A percentile compares a stretch with the other conserved stretches of the same genome.
Conservation (phyloP, 2,797 vertebrate species). For the Melanotaenia nigrans region DNA sequence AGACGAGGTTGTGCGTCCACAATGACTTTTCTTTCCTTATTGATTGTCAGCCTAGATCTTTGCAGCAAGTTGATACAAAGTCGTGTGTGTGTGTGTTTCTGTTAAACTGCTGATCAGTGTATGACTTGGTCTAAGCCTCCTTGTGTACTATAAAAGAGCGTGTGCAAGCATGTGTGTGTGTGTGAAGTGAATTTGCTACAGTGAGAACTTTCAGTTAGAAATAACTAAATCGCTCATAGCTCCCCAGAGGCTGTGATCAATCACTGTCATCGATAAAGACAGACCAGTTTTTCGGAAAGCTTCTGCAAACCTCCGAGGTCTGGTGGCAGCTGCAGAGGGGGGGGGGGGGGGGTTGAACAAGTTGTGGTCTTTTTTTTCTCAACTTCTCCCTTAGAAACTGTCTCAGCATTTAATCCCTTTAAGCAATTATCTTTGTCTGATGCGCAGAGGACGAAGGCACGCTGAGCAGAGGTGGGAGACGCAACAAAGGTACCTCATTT, state of each 20-base stretch:
- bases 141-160: conserved; percentile 1
- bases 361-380: conserved; percentile 48
- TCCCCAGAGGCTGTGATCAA: conserved; percentile 73
- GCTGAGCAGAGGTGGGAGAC: not conserved
- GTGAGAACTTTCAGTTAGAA: conserved; percentile 81
- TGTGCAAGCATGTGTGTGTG: conserved; percentile 7
- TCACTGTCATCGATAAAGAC: conserved; percentile 79
- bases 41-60: conserved; percentile 61
- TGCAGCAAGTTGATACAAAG: conserved; percentile 39
- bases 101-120: conserved; percentile 27
- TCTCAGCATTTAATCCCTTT: conserved; percentile 47
- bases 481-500: not conserved
- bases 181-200: conserved; percentile 10
- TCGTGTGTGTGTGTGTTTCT: conserved; percentile 14
- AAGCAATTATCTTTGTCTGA: conserved; percentile 36
- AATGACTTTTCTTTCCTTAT: conserved; percentile 64
- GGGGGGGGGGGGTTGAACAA: conserved; percentile 41
- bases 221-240: conserved; percentile 78
- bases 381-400: conserved; percentile 28
- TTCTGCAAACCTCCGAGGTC: conserved; percentile 42
- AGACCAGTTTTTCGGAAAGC: conserved; percentile 74
- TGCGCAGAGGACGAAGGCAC: conserved; percentile 21
- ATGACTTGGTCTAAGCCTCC: conserved; percentile 22
- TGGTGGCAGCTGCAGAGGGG: conserved; percentile 31
- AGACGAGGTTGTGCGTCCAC: conserved; percentile 54